A percentile compares a stretch with the other conserved stretches of the same genome.
Conservation (phyloP, 2,888 invertebrate species). For the Phengaris alcon region DNA sequence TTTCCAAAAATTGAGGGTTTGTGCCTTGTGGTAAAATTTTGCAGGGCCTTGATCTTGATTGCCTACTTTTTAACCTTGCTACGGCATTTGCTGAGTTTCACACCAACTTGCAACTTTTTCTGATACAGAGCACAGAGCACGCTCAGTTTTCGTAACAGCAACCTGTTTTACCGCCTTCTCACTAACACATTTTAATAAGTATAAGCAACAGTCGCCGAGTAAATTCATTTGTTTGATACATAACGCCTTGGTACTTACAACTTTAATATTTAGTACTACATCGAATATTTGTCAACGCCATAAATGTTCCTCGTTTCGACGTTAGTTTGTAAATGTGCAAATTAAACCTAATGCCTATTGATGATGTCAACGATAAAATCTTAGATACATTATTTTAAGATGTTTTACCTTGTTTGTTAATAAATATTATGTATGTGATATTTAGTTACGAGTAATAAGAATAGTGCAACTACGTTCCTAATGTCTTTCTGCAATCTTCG, state of each 20-base stretch:
- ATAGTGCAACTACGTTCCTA: too few species aligned
- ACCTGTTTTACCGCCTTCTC: constrained; percentile 12
- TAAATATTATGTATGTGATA: too few species aligned
- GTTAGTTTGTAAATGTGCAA: background rate
- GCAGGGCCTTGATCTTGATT: constrained; percentile 23
- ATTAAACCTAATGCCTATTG: background rate
- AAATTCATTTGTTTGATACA: too few species aligned
- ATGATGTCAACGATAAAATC: background rate
- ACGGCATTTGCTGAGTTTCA: constrained; percentile 30
- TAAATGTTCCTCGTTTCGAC: background rate
- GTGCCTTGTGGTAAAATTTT: too few species aligned
- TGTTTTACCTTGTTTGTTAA: too few species aligned
- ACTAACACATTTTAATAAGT: background rate
- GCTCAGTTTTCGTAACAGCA: constrained; percentile 14
- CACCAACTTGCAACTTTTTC: constrained; percentile 16
- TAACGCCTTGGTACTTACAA: background rate
- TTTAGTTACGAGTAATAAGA: too few species aligned
- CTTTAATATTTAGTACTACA: background rate
- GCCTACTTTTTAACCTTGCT: constrained; percentile 25
- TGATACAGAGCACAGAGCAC: constrained; percentile 12
- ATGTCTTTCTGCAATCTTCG: too few species aligned
- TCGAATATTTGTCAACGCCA: constrained; percentile 24
- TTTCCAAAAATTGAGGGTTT: too few species aligned
- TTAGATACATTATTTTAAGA: background rate
- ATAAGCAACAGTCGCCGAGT: too few species aligned